Evolutionary conservation across 2,888 invertebrate species (phyloP), one percentile per base, ranked within the genome.

Genomic region (Dasysyrphus tricinctus): DNA sequence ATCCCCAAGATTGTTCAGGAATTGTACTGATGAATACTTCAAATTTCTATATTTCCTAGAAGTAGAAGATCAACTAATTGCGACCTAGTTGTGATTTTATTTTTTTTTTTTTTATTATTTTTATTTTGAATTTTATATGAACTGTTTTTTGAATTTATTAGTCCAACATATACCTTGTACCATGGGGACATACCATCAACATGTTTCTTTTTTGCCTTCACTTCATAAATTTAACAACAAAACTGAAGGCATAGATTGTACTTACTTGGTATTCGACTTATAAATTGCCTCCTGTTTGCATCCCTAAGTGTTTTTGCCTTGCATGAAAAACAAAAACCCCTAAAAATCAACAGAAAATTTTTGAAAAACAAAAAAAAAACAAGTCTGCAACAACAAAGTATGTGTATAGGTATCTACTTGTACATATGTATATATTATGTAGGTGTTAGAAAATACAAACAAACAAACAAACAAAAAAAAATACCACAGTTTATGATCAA

Each of bases 401-500:
- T 12, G 12, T 0, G 5, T 12, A 32, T 32, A 32, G 32, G 2
- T 54, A 24, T 24, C 24, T 24, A 24, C 24, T 24, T 24, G 24
- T 24, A 24, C 24, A 24, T 24, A 34, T 5, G 2, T 34, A 24
- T 24, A 34, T 5, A 7, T 34, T 29, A 44, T 63, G 29, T 63
- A 29, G 29, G 9, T 65, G 16, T 34, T 32, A 54, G 69, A 39
- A 54, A 70, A 16, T 16, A 47, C 24, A 24, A 24, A 24, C 24
- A 75, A 39, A 37, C n/a, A 57, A 7, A 37, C 39, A 37, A n/a
- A 8, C 16, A 16, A 16, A 19, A 44, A 44, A 74, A 72, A 83
- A 69, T 29, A 56, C 63, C 56, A 70, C 75, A 75, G 57, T 84
- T 80, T 83, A 79, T 83, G 63, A 72, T 74, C 85, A 70, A 73